phyloP scores from a whole-genome alignment of 2,797 vertebrate species.

The Tenualosa thibaudeaui region DNA sequence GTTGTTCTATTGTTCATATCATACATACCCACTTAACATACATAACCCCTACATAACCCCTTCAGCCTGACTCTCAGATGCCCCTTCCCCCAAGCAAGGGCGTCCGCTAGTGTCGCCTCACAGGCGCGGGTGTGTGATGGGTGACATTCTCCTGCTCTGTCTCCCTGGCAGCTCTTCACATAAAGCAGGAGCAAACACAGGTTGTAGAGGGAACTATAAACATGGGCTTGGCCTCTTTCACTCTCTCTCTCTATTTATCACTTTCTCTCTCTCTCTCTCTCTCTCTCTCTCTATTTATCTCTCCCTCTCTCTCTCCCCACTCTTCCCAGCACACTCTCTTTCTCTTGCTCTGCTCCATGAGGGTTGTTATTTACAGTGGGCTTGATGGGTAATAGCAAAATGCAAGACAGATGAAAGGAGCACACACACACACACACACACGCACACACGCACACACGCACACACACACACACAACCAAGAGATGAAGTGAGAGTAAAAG shows the following conservation, averaged over 20 bases:
- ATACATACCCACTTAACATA: too few species aligned
- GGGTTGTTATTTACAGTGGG: background rate
- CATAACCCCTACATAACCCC: background rate
- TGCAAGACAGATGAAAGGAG: background rate
- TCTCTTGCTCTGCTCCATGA: too few species aligned
- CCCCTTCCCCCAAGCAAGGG: background rate
- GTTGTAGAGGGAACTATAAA: constrained; percentile 1
- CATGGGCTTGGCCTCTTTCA: background rate
- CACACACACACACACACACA: background rate
- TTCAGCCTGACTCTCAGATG: background rate
- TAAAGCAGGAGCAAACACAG: background rate
- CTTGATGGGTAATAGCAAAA: background rate
- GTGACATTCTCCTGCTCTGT: background rate
- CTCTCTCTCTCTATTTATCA: background rate
- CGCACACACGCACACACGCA: background rate
- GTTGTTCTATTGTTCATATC: background rate
- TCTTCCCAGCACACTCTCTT: too few species aligned
- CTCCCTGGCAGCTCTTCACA: background rate
- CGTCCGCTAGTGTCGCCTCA: background rate
- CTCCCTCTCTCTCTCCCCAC: too few species aligned
- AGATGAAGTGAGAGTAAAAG: too few species aligned
- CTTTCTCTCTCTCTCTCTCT: too few species aligned
- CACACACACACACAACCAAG: background rate
- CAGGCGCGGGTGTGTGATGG: background rate
- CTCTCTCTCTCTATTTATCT: too few species aligned